Evolutionary conservation across 2,888 invertebrate genomes (phyloP).

Genomic region (Rhaphigaster nebulosa): DNA sequence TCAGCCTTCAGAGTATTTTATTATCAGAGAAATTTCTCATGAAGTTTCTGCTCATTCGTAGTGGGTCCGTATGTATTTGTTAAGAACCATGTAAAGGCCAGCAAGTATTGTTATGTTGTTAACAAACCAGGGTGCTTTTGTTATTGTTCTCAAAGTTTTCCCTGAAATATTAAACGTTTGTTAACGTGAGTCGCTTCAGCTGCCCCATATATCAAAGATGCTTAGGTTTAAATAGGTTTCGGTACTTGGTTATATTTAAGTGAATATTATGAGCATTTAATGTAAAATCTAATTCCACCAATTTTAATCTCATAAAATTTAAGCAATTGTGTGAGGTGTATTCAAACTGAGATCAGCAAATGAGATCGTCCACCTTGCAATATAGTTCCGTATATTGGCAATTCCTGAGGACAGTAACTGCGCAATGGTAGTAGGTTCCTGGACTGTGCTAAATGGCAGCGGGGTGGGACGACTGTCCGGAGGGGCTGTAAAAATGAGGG

Average conservation of each 20-base stretch:
- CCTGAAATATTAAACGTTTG: no score
- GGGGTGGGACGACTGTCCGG: background rate
- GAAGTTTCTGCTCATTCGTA: no score
- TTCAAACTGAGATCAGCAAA: background rate
- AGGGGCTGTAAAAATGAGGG: constrained; percentile 46
- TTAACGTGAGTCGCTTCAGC: no score
- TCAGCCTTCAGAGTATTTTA: no score
- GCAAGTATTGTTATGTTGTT: no score
- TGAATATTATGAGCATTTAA: background rate
- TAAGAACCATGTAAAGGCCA: no score
- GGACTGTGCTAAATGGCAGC: background rate
- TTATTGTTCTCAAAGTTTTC: no score
- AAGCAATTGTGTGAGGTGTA: background rate
- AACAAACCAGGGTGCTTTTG: no score
- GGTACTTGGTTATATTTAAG: background rate
- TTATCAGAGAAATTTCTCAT: no score
- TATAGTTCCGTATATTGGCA: background rate
- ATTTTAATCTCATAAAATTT: background rate
- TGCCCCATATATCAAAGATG: no score
- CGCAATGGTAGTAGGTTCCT: background rate
- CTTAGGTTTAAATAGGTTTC: no score
- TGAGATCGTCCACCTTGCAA: background rate
- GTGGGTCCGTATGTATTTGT: no score
- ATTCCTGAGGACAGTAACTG: constrained; percentile 13
- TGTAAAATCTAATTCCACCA: background rate